Base-by-base conservation (phyloP, 2,113 vertebrate species). In the Isichthys henryi region DNA sequence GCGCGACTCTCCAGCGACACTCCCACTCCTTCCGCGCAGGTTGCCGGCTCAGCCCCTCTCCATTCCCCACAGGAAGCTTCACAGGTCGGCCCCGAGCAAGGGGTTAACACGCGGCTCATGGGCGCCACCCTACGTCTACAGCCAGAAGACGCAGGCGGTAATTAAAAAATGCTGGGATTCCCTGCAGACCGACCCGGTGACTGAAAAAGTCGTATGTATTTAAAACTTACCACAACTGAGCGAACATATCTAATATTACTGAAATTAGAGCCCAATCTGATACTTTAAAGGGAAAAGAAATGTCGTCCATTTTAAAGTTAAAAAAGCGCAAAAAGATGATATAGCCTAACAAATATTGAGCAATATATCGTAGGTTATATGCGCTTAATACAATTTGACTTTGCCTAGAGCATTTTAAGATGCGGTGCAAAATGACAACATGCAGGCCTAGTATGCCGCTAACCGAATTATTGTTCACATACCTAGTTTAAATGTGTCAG, bases 101-200 rank as follows among this genome's bases (percentile, higher is more conserved):
- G 58, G 50, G n/a, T 80, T 45, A 35, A n/a, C 35, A 21, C 87
- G 50, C 77, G 86, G 11, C 85, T 23, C 70, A 4, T 86, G 91
- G 92, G 21, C 88, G 90, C 92, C 95, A 93, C 48, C 94, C 92
- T 23, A 46, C 89, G 92, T 6, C 74, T 15, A 53, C 0, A 23
- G 35, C 2, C 8, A 7, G 88, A 0, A 93, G 77, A 53, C 52
- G 70, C 91, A 66, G 17, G 35, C 56, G 43, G n/a, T 17, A 45
- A 31, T 56, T 77, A 48, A 3, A 70, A 88, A 70, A 2, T 53
- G 31, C n/a, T 31, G 66, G 11, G 56, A 58, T 58, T 8, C 8
- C 58, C 3, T 74, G 15, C 31, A 77, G 11, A 74, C 70, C 27
- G 11, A 15, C 1, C 31, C 31, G 5, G 66, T 31, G 31, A 74